A percentile compares a stretch with the other conserved stretches of the same genome.
phyloP scores from a whole-genome alignment of 2,113 vertebrate species.

The Dicerorhinus sumatrensis region DNA sequence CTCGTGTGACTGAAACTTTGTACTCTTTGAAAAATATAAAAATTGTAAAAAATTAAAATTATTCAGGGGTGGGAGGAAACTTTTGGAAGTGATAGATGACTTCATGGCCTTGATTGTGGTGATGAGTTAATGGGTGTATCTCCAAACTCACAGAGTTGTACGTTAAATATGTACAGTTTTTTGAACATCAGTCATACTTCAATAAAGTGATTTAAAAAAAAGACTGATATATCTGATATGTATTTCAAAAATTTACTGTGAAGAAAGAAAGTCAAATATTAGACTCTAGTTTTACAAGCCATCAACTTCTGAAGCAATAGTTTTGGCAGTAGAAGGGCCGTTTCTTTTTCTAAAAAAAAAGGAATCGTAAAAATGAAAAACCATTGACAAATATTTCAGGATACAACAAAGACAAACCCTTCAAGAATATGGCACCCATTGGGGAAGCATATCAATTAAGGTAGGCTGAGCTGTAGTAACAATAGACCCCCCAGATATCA shows the following conservation, averaged over 20 bases:
- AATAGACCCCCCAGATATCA: accelerated
- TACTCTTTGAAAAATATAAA: not conserved
- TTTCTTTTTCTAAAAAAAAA: not conserved
- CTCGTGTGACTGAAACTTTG: not conserved
- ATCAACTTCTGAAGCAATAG: not conserved
- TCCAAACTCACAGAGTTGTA: not conserved
- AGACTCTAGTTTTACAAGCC: not conserved
- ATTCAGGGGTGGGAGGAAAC: not conserved
- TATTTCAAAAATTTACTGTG: not conserved
- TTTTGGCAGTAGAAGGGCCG: not conserved
- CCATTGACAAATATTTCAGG: not conserved
- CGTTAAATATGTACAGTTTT: not conserved
- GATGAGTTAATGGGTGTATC: not conserved
- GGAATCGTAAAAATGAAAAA: not conserved
- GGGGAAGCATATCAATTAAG: not conserved
- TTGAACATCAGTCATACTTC: not conserved
- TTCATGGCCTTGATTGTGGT: not conserved
- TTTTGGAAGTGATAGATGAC: not conserved
- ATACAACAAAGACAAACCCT: not conserved
- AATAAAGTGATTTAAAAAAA: not conserved
- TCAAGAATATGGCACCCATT: accelerated
- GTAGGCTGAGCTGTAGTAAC: not conserved
- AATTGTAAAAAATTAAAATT: not conserved
- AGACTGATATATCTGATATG: not conserved
- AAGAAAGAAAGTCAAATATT: not conserved